These are phyloP conservation scores for Holotrichia oblita DNA, from an alignment of 1,140 invertebrate species.

Conservation along the genomic window DNA sequence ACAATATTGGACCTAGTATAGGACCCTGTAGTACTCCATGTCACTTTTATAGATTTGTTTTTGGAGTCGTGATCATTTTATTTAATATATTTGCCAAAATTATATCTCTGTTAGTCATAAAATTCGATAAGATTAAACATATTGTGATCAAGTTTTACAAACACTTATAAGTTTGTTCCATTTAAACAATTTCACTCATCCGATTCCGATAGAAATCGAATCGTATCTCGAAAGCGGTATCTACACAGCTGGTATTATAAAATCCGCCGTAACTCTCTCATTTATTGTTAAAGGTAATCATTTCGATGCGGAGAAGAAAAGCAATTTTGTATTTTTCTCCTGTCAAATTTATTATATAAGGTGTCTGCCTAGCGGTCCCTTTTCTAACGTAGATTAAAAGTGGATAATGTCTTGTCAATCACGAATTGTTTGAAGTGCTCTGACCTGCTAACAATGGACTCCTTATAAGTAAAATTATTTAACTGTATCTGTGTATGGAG, in stretches of 20 bases:
- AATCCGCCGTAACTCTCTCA: background rate
- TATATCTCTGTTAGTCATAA: no score
- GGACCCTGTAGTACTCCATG: no score
- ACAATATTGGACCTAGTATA: no score
- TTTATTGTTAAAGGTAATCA: constrained; percentile 15
- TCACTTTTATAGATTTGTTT: no score
- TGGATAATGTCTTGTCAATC: constrained; percentile 31
- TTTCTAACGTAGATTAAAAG: constrained; percentile 17
- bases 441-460: constrained; percentile 21
- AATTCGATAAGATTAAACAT: no score
- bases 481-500: constrained; percentile 10
- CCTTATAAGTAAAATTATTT: constrained; percentile 26
- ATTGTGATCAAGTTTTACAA: no score
- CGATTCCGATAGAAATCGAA: background rate
- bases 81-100: no score
- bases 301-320: constrained; percentile 11
- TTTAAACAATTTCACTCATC: background rate
- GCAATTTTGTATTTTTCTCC: constrained; percentile 26
- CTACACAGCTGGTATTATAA: background rate
- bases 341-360: constrained; percentile 25
- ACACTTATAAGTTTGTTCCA: no score
- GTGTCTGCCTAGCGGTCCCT: constrained; percentile 16
- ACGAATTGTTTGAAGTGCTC: constrained; percentile 23
- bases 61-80: no score
- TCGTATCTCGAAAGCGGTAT: constrained; percentile 14